These are phyloP conservation scores for Neogale vison DNA, from an alignment of 2,113 vertebrate species.

Conservation along the genomic window DNA sequence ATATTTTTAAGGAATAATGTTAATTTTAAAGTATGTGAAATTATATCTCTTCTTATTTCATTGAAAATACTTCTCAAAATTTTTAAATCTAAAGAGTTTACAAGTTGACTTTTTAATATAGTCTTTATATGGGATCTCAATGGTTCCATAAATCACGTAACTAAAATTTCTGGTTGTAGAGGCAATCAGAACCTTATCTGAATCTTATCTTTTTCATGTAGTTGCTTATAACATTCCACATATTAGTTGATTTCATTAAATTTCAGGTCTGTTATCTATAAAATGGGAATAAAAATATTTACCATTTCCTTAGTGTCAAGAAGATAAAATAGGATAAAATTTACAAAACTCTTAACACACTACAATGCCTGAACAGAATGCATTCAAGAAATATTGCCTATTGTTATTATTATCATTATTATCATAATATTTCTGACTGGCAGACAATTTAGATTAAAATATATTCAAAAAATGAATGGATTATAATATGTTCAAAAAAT, in stretches of 20 bases:
- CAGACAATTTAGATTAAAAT: background rate
- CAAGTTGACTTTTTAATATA: background rate
- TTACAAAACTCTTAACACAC: background rate
- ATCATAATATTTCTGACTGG: background rate
- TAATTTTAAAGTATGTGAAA: background rate
- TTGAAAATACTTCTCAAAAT: background rate
- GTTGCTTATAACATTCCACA: background rate
- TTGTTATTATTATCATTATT: background rate
- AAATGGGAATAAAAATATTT: background rate
- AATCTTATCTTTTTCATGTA: background rate
- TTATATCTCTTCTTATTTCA: background rate
- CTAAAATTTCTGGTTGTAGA: background rate
- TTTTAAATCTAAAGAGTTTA: background rate
- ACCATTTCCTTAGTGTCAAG: background rate
- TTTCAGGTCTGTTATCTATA: background rate
- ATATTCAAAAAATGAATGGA: background rate
- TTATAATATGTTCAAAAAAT: background rate
- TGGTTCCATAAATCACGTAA: background rate
- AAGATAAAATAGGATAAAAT: background rate
- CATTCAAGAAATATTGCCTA: background rate
- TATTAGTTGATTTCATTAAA: background rate
- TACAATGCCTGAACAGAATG: background rate
- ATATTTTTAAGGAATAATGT: background rate
- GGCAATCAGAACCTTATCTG: background rate
- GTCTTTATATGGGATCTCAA: background rate